Base-by-base conservation (phyloP, 2,888 invertebrate genomes). In the Mythimna ferrago region DNA sequence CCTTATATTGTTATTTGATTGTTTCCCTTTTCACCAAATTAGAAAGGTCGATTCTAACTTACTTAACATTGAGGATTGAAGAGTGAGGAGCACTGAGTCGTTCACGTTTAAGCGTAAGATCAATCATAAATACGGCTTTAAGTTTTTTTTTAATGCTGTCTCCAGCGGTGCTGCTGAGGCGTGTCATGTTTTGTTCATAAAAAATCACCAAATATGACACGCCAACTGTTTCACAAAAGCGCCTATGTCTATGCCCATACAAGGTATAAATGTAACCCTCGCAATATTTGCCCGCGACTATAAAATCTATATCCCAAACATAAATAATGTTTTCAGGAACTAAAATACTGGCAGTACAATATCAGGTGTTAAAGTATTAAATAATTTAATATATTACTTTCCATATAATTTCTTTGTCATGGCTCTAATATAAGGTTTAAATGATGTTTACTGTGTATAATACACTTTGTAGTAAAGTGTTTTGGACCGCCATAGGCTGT, bases 401-500 rank as follows among this genome's bases (percentile, higher is more conserved):
- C 64, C 71, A 73, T 81, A 82, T 80, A 85, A 78, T 79, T 80
- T 83, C 81, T 86, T 77, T 90, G 92, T 93, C 92, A 93, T 92
- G 91, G 88, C 58, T 88, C 75, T 86, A 87, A 53, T 71, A 81
- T 73, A 76, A 66, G 51, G 54, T 68, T 48, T 65, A 76, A 80
- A 64, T 76, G 72, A 73, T 44, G 71, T 88, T 92, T 94, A 97
- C 89, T 98, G 98, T 67, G 99, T 99, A 93, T 99, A 99, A 94
- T 99, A 99, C 66, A 99, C 99, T 95, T 99, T 97, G 94, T 99
- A 99, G 94, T 99, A 99, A 70, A 99, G 97, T 62, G 99, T 99
- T 97, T 99, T 99, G 87, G 99, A 99, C 89, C 99, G 97, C 99
- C 99, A 99, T 86, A 99, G 97, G 70, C 99, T 99, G 94, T 99